Evolutionary conservation across 2,113 vertebrate species (phyloP).

Genomic region (Carassius carassius): DNA sequence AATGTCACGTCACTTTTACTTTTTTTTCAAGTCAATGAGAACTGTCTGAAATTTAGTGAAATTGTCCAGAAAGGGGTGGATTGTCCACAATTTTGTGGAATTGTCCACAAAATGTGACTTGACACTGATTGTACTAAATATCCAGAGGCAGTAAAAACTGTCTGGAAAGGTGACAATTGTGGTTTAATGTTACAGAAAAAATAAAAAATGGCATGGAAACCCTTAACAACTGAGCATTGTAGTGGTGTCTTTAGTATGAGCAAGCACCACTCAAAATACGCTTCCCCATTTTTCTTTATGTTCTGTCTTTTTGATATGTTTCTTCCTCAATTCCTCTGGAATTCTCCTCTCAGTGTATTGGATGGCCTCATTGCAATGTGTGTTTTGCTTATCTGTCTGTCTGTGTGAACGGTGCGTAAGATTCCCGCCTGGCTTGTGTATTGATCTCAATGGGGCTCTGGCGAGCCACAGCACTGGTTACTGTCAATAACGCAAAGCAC

Average conservation of each 20-base stretch:
- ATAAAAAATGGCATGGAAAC: not conserved
- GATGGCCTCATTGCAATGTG: constrained; percentile 22
- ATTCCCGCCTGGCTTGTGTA: constrained; percentile 67
- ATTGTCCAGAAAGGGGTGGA: no score
- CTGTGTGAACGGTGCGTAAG: constrained; percentile 36
- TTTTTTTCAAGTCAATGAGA: no score
- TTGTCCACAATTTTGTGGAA: no score
- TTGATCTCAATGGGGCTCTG: constrained; percentile 75
- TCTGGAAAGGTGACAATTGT: no score
- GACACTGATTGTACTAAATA: no score
- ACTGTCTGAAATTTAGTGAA: no score
- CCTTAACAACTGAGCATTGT: not conserved
- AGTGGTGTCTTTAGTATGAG: not conserved
- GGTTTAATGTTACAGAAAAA: no score
- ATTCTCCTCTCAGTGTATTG: constrained; percentile 5
- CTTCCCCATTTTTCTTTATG: not conserved
- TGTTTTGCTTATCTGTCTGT: constrained; percentile 25
- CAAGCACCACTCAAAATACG: not conserved
- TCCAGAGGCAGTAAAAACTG: no score
- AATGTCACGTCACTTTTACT: no score
- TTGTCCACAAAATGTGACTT: no score
- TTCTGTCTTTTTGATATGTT: not conserved
- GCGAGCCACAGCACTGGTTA: constrained; percentile 69
- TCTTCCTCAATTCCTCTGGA: not conserved
- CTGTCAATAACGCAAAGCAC: constrained; percentile 66